Evolutionary conservation across 2,888 invertebrate species (phyloP).

Genomic region (Archaeoteleia sp.): DNA sequence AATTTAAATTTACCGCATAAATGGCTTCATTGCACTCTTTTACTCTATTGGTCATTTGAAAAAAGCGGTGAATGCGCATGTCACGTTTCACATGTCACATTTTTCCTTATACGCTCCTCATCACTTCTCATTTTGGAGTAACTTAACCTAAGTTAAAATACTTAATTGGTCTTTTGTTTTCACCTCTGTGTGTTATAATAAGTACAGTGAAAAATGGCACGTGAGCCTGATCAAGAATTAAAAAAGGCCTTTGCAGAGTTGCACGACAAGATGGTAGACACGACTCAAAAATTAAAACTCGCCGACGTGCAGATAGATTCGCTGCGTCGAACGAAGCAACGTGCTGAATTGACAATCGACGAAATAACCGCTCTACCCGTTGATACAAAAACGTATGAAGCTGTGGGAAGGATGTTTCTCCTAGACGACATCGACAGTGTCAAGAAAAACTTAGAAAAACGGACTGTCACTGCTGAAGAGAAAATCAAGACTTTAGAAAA

Average conservation of each 20-base stretch:
- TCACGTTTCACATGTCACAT: too few relatives aligned
- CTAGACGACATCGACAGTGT: constrained; percentile 81
- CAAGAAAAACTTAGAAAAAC: constrained; percentile 79
- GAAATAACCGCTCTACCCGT: constrained; percentile 79
- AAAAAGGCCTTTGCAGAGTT: constrained; percentile 87
- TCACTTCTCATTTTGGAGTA: too few relatives aligned
- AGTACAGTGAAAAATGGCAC: constrained; percentile 65
- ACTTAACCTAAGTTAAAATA: too few relatives aligned
- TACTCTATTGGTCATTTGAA: too few relatives aligned
- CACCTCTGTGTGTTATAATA: too few relatives aligned
- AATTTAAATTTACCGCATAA: too few relatives aligned
- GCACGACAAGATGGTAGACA: constrained; percentile 87
- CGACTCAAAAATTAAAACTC: constrained; percentile 85
- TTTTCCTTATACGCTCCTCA: too few relatives aligned
- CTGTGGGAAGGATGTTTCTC: constrained; percentile 90
- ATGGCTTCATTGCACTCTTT: too few relatives aligned
- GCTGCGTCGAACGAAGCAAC: constrained; percentile 81
- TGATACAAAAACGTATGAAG: constrained; percentile 84
- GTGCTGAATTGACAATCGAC: constrained; percentile 82
- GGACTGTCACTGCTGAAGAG: constrained; percentile 78
- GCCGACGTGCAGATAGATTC: constrained; percentile 86
- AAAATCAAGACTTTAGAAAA: constrained; percentile 84
- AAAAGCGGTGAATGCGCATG: too few relatives aligned
- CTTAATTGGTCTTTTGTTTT: constrained; percentile 13
- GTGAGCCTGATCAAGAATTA: constrained; percentile 78